Conservation (phyloP, 2,888 invertebrate species). For the Caenorhabditis uteleia region DNA sequence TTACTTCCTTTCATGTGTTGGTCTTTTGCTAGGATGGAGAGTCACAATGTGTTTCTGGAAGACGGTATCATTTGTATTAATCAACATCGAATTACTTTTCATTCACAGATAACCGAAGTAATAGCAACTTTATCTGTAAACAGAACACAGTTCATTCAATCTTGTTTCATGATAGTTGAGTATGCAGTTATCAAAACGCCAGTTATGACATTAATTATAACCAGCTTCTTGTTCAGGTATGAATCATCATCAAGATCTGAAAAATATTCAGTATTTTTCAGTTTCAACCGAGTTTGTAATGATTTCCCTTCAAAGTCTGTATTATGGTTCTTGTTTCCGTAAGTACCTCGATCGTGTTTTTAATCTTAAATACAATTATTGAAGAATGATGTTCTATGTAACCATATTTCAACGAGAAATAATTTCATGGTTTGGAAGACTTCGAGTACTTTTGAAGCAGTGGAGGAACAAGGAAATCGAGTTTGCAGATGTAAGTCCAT, state of each 20-base stretch:
- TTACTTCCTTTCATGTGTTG: constrained; percentile 84
- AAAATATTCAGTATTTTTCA: constrained; percentile 25
- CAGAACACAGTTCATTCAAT: constrained; percentile 39
- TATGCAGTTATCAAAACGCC: constrained; percentile 66
- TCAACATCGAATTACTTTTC: neutral
- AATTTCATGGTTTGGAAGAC: constrained; percentile 15
- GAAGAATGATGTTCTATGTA: constrained; percentile 70
- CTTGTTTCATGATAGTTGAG: constrained; percentile 42
- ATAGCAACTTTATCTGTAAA: constrained; percentile 40
- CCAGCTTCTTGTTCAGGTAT: constrained; percentile 64
- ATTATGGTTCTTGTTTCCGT: constrained; percentile 88
- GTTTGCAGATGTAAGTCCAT: constrained; percentile 8
- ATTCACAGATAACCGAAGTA: constrained; percentile 51
- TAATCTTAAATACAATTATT: constrained; percentile 35
- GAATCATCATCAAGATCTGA: constrained; percentile 72
- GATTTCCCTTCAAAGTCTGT: constrained; percentile 82
- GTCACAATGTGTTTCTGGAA: constrained; percentile 76
- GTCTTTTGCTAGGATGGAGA: constrained; percentile 81
- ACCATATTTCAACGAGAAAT: constrained; percentile 48
- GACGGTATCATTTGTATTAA: constrained; percentile 67
- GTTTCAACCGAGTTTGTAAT: constrained; percentile 76
- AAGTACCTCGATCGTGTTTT: constrained; percentile 73
- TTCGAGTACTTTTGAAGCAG: constrained; percentile 9
- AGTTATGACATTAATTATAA: constrained; percentile 61
- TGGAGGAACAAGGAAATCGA: constrained; percentile 30